Percentiles rank a stretch among this genome's conserved stretches.
Conservation (phyloP, 2,888 invertebrate species). For the Drosophila barbarae region DNA sequence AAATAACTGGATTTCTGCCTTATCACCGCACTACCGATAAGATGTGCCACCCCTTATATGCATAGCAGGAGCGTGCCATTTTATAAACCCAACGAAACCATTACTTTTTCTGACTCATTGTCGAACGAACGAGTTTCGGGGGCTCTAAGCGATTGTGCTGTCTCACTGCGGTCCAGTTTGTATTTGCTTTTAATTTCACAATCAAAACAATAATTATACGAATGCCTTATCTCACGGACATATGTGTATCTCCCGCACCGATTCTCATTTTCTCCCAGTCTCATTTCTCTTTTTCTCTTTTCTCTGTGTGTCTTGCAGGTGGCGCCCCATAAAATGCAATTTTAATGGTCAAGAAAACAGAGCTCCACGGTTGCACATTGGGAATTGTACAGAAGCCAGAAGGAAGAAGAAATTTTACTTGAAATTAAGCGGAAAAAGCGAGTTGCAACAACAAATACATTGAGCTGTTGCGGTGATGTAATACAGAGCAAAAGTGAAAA, state of each 20-base stretch:
- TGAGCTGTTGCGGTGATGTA: slow-evolving; percentile 57
- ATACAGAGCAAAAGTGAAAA: slow-evolving; percentile 70
- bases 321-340: slow-evolving; percentile 64
- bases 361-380: slow-evolving; percentile 60
- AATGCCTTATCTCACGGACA: slow-evolving; percentile 58
- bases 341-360: slow-evolving; percentile 68
- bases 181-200: slow-evolving; percentile 70
- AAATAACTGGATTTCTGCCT: slow-evolving; percentile 25
- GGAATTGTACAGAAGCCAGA: slow-evolving; percentile 57
- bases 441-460: slow-evolving; percentile 21
- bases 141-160: slow-evolving; percentile 30
- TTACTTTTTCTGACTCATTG: slow-evolving; percentile 28
- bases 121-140: slow-evolving; percentile 26
- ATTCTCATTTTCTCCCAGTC: slow-evolving; percentile 23
- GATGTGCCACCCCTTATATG: background rate
- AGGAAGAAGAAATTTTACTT: slow-evolving; percentile 54
- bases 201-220: slow-evolving; percentile 53
- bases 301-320: slow-evolving; percentile 32
- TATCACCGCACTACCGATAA: slow-evolving; percentile 32
- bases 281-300: slow-evolving; percentile 51
- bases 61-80: slow-evolving; percentile 38
- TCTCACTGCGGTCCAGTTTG: slow-evolving; percentile 50
- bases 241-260: slow-evolving; percentile 33
- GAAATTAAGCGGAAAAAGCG: slow-evolving; percentile 42
- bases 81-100: slow-evolving; percentile 14